Percentiles rank a stretch among this genome's conserved stretches.
These are phyloP conservation scores for Phania funesta DNA, from an alignment of 2,888 invertebrate genomes.

Conservation along the genomic window DNA sequence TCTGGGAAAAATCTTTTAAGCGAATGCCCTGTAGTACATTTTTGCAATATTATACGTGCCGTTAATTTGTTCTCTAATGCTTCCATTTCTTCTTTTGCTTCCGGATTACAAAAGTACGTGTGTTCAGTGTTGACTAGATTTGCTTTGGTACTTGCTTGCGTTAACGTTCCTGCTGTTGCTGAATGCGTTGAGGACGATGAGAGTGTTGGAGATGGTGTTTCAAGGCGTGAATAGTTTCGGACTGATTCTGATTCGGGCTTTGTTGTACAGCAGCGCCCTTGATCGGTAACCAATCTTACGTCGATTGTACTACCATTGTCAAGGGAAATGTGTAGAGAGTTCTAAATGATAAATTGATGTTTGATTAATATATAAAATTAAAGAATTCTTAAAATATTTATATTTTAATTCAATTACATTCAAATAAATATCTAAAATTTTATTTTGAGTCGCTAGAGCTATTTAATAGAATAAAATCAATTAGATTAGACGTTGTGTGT, in stretches of 20 bases:
- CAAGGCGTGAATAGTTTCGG: slow-evolving; percentile 70
- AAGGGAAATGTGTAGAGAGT: slow-evolving; percentile 74
- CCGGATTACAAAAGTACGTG: slow-evolving; percentile 76
- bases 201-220: slow-evolving; percentile 74
- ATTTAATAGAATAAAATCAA: too few relatives aligned
- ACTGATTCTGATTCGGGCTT: slow-evolving; percentile 72
- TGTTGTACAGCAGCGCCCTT: slow-evolving; percentile 74
- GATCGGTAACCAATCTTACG: slow-evolving; percentile 78
- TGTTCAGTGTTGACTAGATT: slow-evolving; percentile 75
- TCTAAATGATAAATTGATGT: slow-evolving; percentile 67
- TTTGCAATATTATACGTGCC: slow-evolving; percentile 78
- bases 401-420: too few relatives aligned
- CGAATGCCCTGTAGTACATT: slow-evolving; percentile 74
- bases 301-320: slow-evolving; percentile 79
- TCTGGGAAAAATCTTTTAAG: slow-evolving; percentile 77
- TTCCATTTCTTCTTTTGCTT: slow-evolving; percentile 73
- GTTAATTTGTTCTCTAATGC: slow-evolving; percentile 75
- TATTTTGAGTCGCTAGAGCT: too few relatives aligned
- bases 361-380: neutral
- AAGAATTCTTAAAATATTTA: neutral
- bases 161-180: slow-evolving; percentile 48
- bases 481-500: too few relatives aligned
- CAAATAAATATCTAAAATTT: too few relatives aligned
- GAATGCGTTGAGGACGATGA: slow-evolving; percentile 70
- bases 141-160: slow-evolving; percentile 68